These are phyloP conservation scores for Flexamia atlantica DNA, from an alignment of 2,888 invertebrate genomes.

Conservation along the genomic window DNA sequence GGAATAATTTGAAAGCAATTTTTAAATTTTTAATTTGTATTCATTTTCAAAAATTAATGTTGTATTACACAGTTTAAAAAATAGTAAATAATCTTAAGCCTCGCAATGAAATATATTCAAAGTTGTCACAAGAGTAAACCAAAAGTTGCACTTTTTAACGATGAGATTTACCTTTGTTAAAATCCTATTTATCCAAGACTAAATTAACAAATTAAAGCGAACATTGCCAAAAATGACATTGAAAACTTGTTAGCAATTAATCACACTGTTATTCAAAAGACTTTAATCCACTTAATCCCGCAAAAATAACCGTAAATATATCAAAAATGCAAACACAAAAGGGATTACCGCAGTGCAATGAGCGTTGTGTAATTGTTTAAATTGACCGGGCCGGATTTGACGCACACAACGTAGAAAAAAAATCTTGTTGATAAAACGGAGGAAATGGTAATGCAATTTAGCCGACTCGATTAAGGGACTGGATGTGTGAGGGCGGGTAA, in stretches of 20 bases:
- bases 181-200: too few species aligned
- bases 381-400: background rate
- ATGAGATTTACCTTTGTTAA: too few species aligned
- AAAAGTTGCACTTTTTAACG: too few species aligned
- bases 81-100: too few species aligned
- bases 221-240: too few species aligned
- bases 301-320: background rate
- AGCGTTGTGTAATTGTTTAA: slow-evolving; percentile 3
- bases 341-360: background rate
- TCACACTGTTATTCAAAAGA: background rate
- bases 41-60: too few species aligned
- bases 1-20: too few species aligned
- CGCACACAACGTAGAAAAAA: background rate
- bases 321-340: background rate
- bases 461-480: slow-evolving; percentile 48
- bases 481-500: slow-evolving; percentile 58
- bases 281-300: background rate
- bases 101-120: too few species aligned
- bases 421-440: slow-evolving; percentile 37
- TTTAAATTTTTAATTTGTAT: too few species aligned
- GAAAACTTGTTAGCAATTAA: background rate
- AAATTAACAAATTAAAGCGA: too few species aligned
- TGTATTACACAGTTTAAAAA: too few species aligned
- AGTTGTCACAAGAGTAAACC: too few species aligned
- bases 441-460: slow-evolving; percentile 53